Evolutionary conservation across 2,113 vertebrate genomes (phyloP).

Genomic region (Anser cygnoides): DNA sequence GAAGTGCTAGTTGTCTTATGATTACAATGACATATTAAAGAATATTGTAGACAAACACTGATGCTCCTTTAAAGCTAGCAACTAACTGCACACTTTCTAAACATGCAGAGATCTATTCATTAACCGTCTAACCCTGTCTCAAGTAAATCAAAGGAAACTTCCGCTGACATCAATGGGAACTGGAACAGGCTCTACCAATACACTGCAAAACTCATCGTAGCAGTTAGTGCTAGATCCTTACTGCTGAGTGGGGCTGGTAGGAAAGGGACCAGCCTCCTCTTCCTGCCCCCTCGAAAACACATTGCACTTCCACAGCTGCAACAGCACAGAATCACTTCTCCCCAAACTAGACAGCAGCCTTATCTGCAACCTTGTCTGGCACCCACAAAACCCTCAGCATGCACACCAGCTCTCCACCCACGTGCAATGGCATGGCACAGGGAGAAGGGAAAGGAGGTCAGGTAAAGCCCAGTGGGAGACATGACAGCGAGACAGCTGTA

Average conservation of each 20-base stretch:
- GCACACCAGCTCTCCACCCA: neutral
- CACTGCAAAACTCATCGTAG: neutral
- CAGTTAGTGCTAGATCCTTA: neutral
- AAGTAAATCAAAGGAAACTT: neutral
- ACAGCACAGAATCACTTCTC: neutral
- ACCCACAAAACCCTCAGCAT: fast-evolving
- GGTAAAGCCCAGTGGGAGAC: neutral
- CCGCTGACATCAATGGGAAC: neutral
- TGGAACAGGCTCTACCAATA: fast-evolving
- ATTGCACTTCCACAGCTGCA: neutral
- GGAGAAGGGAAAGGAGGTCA: conserved; percentile 28
- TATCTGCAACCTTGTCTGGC: fast-evolving
- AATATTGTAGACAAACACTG: conserved; percentile 19
- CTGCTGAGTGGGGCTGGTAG: neutral
- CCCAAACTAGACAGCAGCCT: neutral
- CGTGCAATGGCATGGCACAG: neutral
- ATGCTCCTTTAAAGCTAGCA: conserved; percentile 37
- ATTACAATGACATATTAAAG: neutral
- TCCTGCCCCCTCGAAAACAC: neutral
- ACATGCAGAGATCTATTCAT: neutral
- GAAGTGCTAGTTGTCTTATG: neutral
- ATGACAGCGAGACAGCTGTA: neutral
- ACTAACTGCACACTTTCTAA: neutral
- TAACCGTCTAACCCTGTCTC: neutral
- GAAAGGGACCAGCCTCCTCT: neutral